Conservation (phyloP, 2,797 vertebrate genomes). For the Cryptoblepharus egeriae region DNA sequence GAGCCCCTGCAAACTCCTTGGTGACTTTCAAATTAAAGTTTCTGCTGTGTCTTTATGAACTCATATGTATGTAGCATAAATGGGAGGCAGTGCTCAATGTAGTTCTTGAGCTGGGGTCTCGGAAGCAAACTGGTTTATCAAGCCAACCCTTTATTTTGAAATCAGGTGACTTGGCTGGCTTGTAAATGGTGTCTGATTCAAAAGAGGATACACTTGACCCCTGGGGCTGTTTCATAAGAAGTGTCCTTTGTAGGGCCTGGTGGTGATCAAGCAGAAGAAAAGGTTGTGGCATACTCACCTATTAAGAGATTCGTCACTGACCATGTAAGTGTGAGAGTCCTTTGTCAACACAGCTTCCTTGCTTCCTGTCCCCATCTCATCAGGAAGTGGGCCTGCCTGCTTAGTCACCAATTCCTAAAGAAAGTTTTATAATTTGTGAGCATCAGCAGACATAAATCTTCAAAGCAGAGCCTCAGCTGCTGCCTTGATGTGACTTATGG, state of each 20-base stretch:
- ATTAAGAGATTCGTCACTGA: too few relatives aligned
- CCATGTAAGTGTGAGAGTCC: not conserved
- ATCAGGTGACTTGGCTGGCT: not conserved
- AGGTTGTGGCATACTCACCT: not conserved
- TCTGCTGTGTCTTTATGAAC: constrained; percentile 49
- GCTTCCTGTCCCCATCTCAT: not conserved
- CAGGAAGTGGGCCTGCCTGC: constrained; percentile 7
- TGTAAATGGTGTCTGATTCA: not conserved
- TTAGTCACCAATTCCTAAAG: constrained; percentile 57
- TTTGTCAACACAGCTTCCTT: not conserved
- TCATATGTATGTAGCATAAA: not conserved
- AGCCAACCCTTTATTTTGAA: too few relatives aligned
- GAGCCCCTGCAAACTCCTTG: constrained; percentile 61
- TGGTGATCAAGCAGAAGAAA: not conserved
- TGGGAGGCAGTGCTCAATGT: too few relatives aligned
- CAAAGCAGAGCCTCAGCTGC: constrained; percentile 62
- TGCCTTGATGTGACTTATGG: constrained; percentile 73
- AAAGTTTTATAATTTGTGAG: constrained; percentile 73
- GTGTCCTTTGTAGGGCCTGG: not conserved
- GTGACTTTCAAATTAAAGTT: constrained; percentile 48
- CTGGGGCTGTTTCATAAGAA: not conserved
- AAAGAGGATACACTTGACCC: too few relatives aligned
- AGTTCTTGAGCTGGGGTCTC: too few relatives aligned
- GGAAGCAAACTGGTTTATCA: too few relatives aligned
- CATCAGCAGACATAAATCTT: constrained; percentile 70